Base-by-base conservation (phyloP, 2,113 vertebrate species). In the Siniperca chuatsi region DNA sequence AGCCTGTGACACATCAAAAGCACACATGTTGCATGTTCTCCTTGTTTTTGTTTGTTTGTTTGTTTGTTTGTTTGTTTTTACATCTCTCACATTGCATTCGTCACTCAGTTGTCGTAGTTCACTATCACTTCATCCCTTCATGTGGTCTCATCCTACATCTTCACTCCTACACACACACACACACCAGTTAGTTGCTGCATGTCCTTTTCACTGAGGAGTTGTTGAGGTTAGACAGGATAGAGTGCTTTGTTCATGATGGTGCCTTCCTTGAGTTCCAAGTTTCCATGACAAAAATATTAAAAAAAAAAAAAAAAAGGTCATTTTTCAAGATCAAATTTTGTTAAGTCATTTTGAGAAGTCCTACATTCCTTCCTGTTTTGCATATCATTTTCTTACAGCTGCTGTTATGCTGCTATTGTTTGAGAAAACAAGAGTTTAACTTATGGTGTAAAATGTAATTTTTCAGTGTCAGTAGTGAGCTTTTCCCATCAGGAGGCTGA, bases 241-340 rank as follows among this genome's bases (percentile, higher is more conserved):
- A 91, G 75, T 84, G 73, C 75, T 84, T 90, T 87, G 90, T 79
- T 90, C 81, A 91, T 91, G 83, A 94, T 66, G 89, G 95, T 95
- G 95, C 94, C 95, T 95, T 94, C 61, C 61, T 93, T 87, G 11
- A 74, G 70, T 85, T 86, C 29, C 75, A 50, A 78, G 68, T 87
- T 87, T 83, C 75, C 81, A 86, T 69, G 58, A 25, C 18, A 75
- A 75, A 82, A 58, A 67, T 35, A 3, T 25, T 40, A 46, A 8
- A n/a, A 50, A 50, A 75, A 61, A 16, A 20, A 73, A 42, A 71
- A 35, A 1, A 44, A 54, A 29, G 37, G 64, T 81, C 44, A 58
- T 85, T 86, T 82, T 76, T 77, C 20, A 75, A 54, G 62, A 83
- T 88, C 67, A 84, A 35, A 87, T 79, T 84, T 74, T 62, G 67